Evolutionary conservation across 1,140 invertebrate genomes (phyloP), one percentile per base, ranked within the genome.

Genomic region (Pantala flavescens): DNA sequence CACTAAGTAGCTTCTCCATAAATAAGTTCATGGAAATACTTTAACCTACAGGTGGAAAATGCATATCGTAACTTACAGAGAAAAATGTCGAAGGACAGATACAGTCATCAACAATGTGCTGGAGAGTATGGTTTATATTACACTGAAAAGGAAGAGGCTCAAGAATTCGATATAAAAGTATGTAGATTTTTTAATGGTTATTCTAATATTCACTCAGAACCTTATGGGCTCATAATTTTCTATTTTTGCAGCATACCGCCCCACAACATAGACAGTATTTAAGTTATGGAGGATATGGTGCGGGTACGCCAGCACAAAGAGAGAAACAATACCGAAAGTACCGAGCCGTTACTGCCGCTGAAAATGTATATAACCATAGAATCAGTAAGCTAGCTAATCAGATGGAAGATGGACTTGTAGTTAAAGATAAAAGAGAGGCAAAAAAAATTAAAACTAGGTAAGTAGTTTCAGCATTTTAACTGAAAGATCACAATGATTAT

Each of bases 201-300:
- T 24, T 74, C 71, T 2, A 12, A 43, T 75, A 74, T 75, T 63
- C 70, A 70, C 71, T 11, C 14, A 72, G 36, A 71, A 43, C 71
- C 74, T 75, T 72, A 5, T 43, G 72, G 75, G 74, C 75, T 76
- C 71, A 72, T 16, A 71, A 74, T 73, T 7, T 21, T 72, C 3
- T 78, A 77, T 49, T 76, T 79, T 80, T 83, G 74, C 78, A 92
- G 87, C 92, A 95, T 79, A 94, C 91, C 76, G 91, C 91, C 23
- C 93, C 93, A 0, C 94, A 96, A 81, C 94, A 96, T 80, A 86
- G 94, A 36, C 93, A 94, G 79, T 96, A 93, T 80, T 83, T 96
- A 63, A 90, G 85, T 75, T 92, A 88, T 82, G 92, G 93, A 77
- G 91, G 91, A 23, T 81, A 91, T 14, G 93, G 93, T 0, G 80